phyloP scores from a whole-genome alignment of 2,888 invertebrate genomes.

The Incurvaria masculella region DNA sequence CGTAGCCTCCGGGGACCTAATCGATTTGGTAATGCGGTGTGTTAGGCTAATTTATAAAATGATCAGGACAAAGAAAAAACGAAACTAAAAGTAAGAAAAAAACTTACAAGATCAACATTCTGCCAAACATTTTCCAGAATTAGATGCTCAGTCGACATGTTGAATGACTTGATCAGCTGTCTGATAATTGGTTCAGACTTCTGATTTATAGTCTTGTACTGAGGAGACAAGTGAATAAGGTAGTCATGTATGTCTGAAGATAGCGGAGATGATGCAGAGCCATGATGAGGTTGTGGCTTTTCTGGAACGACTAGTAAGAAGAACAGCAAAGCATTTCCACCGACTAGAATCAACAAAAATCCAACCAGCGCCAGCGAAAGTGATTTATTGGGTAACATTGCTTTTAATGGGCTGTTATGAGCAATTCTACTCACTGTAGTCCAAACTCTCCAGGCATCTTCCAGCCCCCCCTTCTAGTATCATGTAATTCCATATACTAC shows the following conservation, averaged over 20 bases:
- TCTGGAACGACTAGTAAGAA: not conserved
- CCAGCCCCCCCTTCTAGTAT: too few relatives aligned
- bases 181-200: conserved; percentile 31
- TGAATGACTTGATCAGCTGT: conserved; percentile 34
- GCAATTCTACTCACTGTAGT: too few relatives aligned
- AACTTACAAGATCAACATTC: conserved; percentile 9
- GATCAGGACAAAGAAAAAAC: too few relatives aligned
- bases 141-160: conserved; percentile 5
- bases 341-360: not conserved
- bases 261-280: not conserved
- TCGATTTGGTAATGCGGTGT: too few relatives aligned
- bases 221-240: conserved; percentile 37
- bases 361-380: not conserved
- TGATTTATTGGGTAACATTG: too few relatives aligned
- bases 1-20: too few relatives aligned
- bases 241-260: conserved; percentile 35
- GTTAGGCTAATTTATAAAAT: not conserved
- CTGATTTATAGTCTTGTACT: conserved; percentile 33
- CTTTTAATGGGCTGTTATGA: too few relatives aligned
- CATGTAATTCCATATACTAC: too few relatives aligned
- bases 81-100: not conserved
- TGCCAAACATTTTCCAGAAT: conserved; percentile 28
- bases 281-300: too few relatives aligned
- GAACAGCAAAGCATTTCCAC: not conserved
- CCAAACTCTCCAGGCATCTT: too few relatives aligned